Conservation (phyloP, 2,113 vertebrate genomes). For the Alexandromys fortis region DNA sequence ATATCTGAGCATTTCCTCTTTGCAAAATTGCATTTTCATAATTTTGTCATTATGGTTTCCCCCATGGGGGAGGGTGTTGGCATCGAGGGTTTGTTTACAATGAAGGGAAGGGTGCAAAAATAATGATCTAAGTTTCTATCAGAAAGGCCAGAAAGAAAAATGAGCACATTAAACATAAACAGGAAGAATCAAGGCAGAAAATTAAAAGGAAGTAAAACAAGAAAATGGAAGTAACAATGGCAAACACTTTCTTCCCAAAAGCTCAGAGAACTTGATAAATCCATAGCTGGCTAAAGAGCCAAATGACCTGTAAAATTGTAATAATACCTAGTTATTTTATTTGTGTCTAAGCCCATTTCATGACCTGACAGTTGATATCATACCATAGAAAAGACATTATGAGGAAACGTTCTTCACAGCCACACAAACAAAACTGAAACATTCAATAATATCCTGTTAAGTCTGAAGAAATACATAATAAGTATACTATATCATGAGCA, state of each 20-base stretch:
- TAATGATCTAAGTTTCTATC: neutral
- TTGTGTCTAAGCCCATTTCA: neutral
- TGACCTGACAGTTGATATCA: neutral
- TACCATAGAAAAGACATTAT: neutral
- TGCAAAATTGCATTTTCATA: neutral
- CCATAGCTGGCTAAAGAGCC: neutral
- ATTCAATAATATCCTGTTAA: neutral
- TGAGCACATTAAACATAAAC: neutral
- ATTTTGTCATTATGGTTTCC: neutral
- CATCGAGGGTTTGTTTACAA: neutral
- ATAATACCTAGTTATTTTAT: neutral
- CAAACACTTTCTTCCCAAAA: neutral
- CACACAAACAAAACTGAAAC: neutral
- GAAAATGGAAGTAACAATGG: neutral
- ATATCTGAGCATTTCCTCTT: neutral
- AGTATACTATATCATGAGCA: neutral
- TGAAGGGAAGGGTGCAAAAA: neutral
- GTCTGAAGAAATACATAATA: conserved; percentile 17
- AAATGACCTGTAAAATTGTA: neutral
- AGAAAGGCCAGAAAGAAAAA: neutral
- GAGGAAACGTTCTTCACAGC: neutral
- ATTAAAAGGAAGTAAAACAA: neutral
- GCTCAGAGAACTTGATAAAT: neutral
- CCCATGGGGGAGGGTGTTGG: neutral
- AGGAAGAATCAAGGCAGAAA: neutral